Conservation (phyloP, 2,113 vertebrate genomes). For the Calidris pugnax region DNA sequence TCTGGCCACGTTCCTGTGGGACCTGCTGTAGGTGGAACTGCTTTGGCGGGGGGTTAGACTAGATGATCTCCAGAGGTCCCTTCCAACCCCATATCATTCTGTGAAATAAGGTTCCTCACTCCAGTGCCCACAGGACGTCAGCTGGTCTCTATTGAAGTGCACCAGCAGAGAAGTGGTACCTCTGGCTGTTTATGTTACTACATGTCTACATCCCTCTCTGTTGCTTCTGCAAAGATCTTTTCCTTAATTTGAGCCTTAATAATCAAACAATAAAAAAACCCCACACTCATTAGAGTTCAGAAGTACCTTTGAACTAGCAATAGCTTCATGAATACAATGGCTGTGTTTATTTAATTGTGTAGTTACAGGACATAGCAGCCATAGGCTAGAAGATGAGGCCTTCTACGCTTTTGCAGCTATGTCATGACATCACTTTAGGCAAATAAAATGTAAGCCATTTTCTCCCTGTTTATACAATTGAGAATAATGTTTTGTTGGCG, state of each 20-base stretch:
- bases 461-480: neutral
- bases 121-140: neutral
- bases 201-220: too few relatives aligned
- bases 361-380: neutral
- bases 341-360: neutral
- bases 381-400: neutral
- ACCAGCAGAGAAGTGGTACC: neutral
- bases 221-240: neutral
- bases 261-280: fast-evolving
- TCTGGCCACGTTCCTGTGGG: too few relatives aligned
- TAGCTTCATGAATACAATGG: neutral
- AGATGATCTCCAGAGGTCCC: too few relatives aligned
- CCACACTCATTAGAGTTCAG: neutral
- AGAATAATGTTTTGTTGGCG: neutral
- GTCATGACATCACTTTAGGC: neutral
- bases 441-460: neutral
- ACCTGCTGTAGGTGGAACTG: too few relatives aligned
- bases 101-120: neutral
- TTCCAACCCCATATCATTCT: too few relatives aligned
- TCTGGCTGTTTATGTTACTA: fast-evolving
- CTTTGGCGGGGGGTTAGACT: too few relatives aligned
- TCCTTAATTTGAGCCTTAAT: neutral
- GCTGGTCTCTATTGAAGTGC: neutral
- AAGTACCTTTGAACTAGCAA: neutral
- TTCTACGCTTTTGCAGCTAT: neutral